These are phyloP conservation scores for Daboia siamensis DNA, from an alignment of 2,113 vertebrate species.

Conservation along the genomic window DNA sequence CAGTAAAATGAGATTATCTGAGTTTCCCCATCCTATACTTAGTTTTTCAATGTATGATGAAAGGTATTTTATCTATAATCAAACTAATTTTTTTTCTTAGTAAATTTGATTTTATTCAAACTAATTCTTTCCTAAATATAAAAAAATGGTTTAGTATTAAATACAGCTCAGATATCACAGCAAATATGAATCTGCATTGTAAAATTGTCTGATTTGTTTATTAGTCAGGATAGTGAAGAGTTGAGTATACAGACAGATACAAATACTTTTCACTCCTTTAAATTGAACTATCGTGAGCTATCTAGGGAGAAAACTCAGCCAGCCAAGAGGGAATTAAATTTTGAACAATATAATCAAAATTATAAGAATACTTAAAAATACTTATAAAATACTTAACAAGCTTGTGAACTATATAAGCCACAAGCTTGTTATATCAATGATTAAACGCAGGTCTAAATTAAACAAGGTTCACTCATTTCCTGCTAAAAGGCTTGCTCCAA, in stretches of 20 bases:
- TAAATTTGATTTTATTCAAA: background rate
- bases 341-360: conserved; percentile 34
- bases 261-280: conserved; percentile 21
- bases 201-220: background rate
- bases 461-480: conserved; percentile 6
- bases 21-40: background rate
- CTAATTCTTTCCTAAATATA: background rate
- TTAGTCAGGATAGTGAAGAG: background rate
- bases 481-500: background rate
- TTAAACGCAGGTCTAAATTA: conserved; percentile 28
- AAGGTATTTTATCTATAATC: background rate
- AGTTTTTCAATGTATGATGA: background rate
- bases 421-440: conserved; percentile 14
- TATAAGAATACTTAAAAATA: conserved; percentile 26
- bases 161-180: background rate
- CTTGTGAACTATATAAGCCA: conserved; percentile 2
- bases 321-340: background rate
- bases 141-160: background rate
- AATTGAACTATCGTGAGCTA: conserved; percentile 14
- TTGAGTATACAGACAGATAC: background rate
- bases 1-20: background rate
- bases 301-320: conserved; percentile 27
- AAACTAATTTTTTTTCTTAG: background rate
- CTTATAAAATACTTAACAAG: no score
- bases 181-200: background rate